phyloP scores from a whole-genome alignment of 2,797 vertebrate genomes.

The Silurus lanzhouensis region DNA sequence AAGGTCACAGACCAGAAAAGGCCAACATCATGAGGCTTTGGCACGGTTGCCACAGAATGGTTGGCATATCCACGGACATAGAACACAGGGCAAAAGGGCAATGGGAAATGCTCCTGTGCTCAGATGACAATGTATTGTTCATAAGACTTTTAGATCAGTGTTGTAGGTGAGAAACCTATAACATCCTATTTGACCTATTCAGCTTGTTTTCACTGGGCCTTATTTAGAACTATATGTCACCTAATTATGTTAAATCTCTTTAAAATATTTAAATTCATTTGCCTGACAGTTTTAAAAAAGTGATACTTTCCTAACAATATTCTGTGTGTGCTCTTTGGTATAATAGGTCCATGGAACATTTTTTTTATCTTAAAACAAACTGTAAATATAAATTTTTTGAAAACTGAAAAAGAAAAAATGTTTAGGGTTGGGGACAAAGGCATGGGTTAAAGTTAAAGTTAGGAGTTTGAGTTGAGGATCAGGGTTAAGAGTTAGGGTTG shows the following conservation, averaged over 20 bases:
- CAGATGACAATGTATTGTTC: background rate
- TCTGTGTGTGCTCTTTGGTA: no score
- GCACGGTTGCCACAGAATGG: constrained; percentile 29
- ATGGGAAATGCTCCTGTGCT: constrained; percentile 1
- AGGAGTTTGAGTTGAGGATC: no score
- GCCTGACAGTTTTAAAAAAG: no score
- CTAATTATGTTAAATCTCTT: background rate
- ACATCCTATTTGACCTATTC: background rate
- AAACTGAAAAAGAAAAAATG: no score
- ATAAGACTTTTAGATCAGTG: background rate
- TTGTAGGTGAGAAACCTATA: constrained; percentile 10
- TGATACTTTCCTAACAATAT: no score
- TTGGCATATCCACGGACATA: constrained; percentile 37
- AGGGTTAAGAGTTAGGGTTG: no score
- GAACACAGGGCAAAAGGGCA: constrained; percentile 30
- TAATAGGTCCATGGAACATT: no score
- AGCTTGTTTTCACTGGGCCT: background rate
- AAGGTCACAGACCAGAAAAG: constrained; percentile 34
- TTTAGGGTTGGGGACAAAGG: no score
- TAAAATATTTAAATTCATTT: background rate
- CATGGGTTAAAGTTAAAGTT: no score
- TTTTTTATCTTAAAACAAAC: no score
- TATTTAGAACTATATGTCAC: background rate
- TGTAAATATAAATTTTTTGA: no score
- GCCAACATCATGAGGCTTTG: constrained; percentile 32